These are phyloP conservation scores for Aphis craccivora DNA, from an alignment of 1,140 invertebrate species.

Conservation along the genomic window DNA sequence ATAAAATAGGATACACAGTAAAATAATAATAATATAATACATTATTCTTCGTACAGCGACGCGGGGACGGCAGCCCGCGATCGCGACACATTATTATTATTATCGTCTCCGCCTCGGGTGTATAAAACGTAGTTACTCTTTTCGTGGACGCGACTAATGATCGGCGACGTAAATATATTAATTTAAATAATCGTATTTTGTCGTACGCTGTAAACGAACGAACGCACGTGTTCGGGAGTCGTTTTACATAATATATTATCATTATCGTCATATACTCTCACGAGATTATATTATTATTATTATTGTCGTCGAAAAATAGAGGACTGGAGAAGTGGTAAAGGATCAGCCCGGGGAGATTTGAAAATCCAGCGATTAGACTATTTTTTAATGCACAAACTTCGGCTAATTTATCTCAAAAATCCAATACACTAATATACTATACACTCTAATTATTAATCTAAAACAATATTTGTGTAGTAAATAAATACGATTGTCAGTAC, in stretches of 20 bases:
- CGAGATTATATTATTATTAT: not conserved
- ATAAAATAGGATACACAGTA: not conserved
- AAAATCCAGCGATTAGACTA: no score
- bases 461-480: no score
- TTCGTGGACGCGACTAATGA: slow-evolving; percentile 23
- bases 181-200: slow-evolving; percentile 20
- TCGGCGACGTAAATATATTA: slow-evolving; percentile 28
- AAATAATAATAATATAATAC: not conserved
- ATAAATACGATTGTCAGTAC: no score
- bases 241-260: slow-evolving; percentile 41
- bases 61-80: not conserved
- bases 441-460: no score
- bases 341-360: no score
- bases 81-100: not conserved
- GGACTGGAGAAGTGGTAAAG: no score
- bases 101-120: not conserved
- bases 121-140: not conserved
- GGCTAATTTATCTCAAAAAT: no score
- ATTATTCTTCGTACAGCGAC: not conserved
- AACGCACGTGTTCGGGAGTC: slow-evolving; percentile 49
- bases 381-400: no score
- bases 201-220: not conserved
- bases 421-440: no score
- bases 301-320: not conserved
- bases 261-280: not conserved